phyloP scores from a whole-genome alignment of 2,113 vertebrate genomes.

The Poecile atricapillus region DNA sequence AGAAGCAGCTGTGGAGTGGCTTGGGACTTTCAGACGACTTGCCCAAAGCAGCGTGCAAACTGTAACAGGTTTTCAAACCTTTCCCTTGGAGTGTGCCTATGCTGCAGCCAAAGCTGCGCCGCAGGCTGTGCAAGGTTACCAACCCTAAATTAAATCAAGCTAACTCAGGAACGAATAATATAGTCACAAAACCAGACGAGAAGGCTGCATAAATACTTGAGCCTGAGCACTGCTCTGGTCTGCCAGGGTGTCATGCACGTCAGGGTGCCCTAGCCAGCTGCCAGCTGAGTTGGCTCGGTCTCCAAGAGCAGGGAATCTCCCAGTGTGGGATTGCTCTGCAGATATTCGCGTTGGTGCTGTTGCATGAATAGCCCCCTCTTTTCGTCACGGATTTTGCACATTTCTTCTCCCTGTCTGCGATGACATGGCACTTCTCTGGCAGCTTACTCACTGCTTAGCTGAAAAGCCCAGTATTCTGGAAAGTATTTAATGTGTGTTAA shows the following conservation, averaged over 20 bases:
- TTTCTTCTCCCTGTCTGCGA: neutral
- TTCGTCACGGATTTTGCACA: neutral
- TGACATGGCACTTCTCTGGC: conserved; percentile 54
- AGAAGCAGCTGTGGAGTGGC: neutral
- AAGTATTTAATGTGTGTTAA: conserved; percentile 31
- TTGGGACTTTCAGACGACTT: neutral
- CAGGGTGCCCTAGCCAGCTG: neutral
- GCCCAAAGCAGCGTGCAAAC: neutral
- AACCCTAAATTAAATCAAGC: neutral
- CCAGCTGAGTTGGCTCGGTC: neutral
- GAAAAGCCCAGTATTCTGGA: conserved; percentile 20
- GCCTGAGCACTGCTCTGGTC: neutral
- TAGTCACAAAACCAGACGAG: neutral
- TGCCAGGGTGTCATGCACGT: neutral
- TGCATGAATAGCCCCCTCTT: neutral
- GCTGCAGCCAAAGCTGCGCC: neutral
- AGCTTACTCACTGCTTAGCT: neutral
- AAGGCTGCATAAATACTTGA: neutral
- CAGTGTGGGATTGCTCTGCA: neutral
- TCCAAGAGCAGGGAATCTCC: neutral
- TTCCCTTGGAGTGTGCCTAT: neutral
- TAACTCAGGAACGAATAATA: neutral
- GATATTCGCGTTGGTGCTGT: neutral
- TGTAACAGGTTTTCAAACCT: neutral
- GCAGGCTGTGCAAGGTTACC: neutral